phyloP scores from a whole-genome alignment of 2,797 vertebrate genomes.

The Enteromius fasciolatus region DNA sequence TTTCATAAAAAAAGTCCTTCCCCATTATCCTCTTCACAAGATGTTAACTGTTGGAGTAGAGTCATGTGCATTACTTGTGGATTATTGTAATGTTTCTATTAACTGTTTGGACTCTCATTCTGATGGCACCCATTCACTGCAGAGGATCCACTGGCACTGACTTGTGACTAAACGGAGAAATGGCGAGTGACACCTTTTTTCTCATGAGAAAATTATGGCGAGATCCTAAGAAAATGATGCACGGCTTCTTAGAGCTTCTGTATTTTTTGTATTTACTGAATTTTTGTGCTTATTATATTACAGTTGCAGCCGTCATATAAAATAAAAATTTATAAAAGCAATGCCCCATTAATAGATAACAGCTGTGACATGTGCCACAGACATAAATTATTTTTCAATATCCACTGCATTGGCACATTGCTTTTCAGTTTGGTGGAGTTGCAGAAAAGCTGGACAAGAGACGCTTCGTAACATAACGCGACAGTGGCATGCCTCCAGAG shows the following conservation, averaged over 20 bases:
- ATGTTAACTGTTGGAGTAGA: background rate
- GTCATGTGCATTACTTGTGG: background rate
- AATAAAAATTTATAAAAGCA: background rate
- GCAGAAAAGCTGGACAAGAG: conserved; percentile 40
- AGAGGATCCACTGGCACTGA: background rate
- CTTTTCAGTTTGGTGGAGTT: conserved; percentile 34
- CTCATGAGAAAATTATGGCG: background rate
- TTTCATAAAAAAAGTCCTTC: no score
- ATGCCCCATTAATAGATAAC: background rate
- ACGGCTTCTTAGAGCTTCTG: background rate
- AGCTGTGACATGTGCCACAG: conserved; percentile 5
- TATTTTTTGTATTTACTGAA: background rate
- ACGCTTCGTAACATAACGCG: background rate
- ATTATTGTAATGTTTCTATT: background rate
- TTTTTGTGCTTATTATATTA: background rate
- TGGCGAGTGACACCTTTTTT: background rate
- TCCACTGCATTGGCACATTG: conserved; percentile 36
- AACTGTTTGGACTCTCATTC: background rate
- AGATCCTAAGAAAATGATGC: background rate
- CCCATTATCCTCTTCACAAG: background rate
- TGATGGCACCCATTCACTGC: background rate
- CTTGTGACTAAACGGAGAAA: background rate
- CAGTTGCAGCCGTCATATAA: background rate
- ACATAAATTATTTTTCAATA: conserved; percentile 21
- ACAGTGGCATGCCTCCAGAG: conserved; percentile 32